Evolutionary conservation across 1,140 invertebrate genomes (phyloP), one percentile per base, ranked within the genome.

Genomic region (Aphelenchoides besseyi): DNA sequence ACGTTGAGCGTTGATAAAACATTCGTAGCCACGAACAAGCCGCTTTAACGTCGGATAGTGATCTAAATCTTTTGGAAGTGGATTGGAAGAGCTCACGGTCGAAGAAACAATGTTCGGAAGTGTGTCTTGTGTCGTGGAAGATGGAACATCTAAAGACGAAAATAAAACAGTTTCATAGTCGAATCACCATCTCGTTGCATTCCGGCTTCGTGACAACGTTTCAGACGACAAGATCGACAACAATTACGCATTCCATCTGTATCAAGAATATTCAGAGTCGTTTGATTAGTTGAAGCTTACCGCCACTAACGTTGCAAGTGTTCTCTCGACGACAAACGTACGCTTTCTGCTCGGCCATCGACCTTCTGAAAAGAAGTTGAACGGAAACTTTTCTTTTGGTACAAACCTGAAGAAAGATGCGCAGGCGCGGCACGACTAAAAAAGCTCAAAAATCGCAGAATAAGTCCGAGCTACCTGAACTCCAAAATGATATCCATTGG

Each of bases 261-360:
- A 59, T 8, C 5, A 8, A 59, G 5, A 5, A 28, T 29, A 8
- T 12, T 59, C 12, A 8, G 5, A 28, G 18, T 8, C 16, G 23
- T 23, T 28, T 29, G 5, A 33, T 8, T 29, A 18, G 32, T 12
- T 8, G 32, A 48, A 33, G 5, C 5, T 28, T 16, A 59, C 55
- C 55, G 5, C 55, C 55, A 23, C 55, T 59, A 5, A 59, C 55
- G 18, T 59, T 59, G 55, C 55, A 59, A 33, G 5, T 59, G 55
- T 59, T 59, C 55, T 59, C 55, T 8, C 55, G 55, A 8, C 55
- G 26, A 33, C 55, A 59, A 28, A 59, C 55, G 18, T 59, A 59
- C 18, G 55, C 16, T 59, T 59, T 59, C 55, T 59, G 55, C 18
- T 59, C 55, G 55, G 55, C 55, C 55, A 59, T 59, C 18, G 55